phyloP scores from a whole-genome alignment of 1,140 invertebrate genomes.

The Sinonovacula constricta region DNA sequence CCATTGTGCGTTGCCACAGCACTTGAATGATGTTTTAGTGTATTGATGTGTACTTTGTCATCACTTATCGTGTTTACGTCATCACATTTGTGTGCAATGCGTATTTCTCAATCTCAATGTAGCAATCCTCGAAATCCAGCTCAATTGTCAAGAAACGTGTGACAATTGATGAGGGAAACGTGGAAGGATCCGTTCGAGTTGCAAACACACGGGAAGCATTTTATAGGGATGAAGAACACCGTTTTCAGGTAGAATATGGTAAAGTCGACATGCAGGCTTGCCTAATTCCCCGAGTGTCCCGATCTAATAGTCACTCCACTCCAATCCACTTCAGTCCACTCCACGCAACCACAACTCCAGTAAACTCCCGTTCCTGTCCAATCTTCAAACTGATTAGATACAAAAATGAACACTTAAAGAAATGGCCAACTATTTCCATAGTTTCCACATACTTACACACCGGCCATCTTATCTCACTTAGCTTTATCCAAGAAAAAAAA shows the following conservation, averaged over 20 bases:
- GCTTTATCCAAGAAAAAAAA: neutral
- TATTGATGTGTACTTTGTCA: constrained; percentile 5
- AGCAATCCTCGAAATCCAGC: too few species aligned
- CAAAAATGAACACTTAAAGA: too few species aligned
- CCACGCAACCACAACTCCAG: neutral
- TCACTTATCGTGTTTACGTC: constrained; percentile 35
- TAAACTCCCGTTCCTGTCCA: too few species aligned
- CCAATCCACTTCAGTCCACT: neutral
- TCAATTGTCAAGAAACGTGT: too few species aligned
- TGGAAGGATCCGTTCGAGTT: constrained; percentile 37
- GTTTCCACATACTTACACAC: too few species aligned
- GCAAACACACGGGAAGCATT: constrained; percentile 55
- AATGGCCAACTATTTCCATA: too few species aligned
- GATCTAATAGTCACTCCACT: neutral
- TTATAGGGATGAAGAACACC: constrained; percentile 55
- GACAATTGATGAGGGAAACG: constrained; percentile 6
- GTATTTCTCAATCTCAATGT: too few species aligned
- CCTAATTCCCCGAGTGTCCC: constrained; percentile 1
- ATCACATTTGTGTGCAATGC: too few species aligned
- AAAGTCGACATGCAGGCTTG: neutral
- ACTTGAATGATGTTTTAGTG: neutral
- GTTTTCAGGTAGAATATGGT: constrained; percentile 60
- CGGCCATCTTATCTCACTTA: too few species aligned
- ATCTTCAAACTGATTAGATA: too few species aligned
- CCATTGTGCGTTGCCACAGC: too few species aligned